phyloP scores from a whole-genome alignment of 2,888 invertebrate species.

The Zhengitettix transpicula region DNA sequence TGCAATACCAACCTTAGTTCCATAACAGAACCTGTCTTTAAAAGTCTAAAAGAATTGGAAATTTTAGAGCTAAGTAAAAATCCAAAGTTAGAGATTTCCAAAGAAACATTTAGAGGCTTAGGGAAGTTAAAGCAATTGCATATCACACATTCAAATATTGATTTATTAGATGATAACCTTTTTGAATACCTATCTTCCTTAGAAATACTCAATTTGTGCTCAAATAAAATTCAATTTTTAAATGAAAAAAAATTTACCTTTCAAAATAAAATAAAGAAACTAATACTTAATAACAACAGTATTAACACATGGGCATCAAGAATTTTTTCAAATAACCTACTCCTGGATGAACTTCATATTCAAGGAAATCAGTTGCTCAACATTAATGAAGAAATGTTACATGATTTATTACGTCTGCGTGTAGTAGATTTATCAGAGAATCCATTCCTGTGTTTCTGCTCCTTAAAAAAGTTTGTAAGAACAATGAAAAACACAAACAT shows the following conservation, averaged over 20 bases:
- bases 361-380: slow-evolving; percentile 37
- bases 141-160: slow-evolving; percentile 21
- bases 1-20: slow-evolving; percentile 27
- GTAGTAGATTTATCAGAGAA: slow-evolving; percentile 37
- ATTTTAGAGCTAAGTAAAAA: slow-evolving; percentile 35
- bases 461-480: too few species aligned
- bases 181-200: neutral
- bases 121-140: slow-evolving; percentile 28
- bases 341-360: slow-evolving; percentile 29
- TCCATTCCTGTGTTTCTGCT: slow-evolving; percentile 33
- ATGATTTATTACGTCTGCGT: slow-evolving; percentile 31
- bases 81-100: slow-evolving; percentile 20
- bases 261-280: slow-evolving; percentile 27
- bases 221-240: slow-evolving; percentile 16
- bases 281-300: slow-evolving; percentile 37
- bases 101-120: slow-evolving; percentile 26
- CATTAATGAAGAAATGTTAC: slow-evolving; percentile 36
- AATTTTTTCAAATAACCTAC: slow-evolving; percentile 25
- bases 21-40: slow-evolving; percentile 25
- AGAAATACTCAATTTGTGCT: neutral
- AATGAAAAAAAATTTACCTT: slow-evolving; percentile 19
- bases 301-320: slow-evolving; percentile 36
- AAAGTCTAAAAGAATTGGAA: slow-evolving; percentile 25
- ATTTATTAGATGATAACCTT: neutral
- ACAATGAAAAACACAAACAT: slow-evolving; percentile 24